Conservation (phyloP, 92 coral and sea anemone species). For the Siderastrea siderea region DNA sequence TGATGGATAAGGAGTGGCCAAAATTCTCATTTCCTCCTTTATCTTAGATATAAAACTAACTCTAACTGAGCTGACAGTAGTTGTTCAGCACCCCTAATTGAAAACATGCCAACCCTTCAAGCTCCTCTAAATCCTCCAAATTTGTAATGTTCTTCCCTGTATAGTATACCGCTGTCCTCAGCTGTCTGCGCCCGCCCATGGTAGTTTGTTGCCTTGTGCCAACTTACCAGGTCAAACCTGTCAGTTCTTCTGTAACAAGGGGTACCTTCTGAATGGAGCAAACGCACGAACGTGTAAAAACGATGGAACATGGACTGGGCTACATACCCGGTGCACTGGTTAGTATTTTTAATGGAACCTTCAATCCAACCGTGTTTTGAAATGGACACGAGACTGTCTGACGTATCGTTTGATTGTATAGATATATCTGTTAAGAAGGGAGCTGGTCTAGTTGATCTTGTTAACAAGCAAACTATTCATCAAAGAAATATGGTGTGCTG, state of each 20-base stretch:
- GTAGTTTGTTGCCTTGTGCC: slow-evolving; percentile 17
- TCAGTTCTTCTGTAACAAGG: slow-evolving; percentile 68
- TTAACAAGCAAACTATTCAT: too few species aligned
- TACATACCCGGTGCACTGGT: slow-evolving; percentile 72
- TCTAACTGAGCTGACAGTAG: too few species aligned
- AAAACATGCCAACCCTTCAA: background rate
- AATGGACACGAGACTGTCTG: too few species aligned
- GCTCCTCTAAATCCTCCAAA: background rate
- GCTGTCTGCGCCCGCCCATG: slow-evolving; percentile 43
- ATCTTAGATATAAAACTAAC: too few species aligned
- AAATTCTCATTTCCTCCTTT: too few species aligned
- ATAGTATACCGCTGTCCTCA: slow-evolving; percentile 44
- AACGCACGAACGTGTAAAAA: slow-evolving; percentile 64
- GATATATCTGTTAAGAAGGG: too few species aligned
- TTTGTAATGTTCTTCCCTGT: background rate
- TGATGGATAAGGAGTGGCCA: too few species aligned
- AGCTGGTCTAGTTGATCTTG: too few species aligned
- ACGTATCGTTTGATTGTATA: too few species aligned
- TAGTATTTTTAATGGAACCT: background rate
- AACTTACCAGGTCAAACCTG: slow-evolving; percentile 53
- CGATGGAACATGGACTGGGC: slow-evolving; percentile 78
- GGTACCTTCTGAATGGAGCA: slow-evolving; percentile 78
- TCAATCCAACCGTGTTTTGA: too few species aligned
- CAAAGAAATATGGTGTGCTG: too few species aligned
- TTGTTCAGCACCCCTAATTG: background rate